Base-by-base conservation (phyloP, 1,140 invertebrate species). In the Venustaconcha ellipsiformis region DNA sequence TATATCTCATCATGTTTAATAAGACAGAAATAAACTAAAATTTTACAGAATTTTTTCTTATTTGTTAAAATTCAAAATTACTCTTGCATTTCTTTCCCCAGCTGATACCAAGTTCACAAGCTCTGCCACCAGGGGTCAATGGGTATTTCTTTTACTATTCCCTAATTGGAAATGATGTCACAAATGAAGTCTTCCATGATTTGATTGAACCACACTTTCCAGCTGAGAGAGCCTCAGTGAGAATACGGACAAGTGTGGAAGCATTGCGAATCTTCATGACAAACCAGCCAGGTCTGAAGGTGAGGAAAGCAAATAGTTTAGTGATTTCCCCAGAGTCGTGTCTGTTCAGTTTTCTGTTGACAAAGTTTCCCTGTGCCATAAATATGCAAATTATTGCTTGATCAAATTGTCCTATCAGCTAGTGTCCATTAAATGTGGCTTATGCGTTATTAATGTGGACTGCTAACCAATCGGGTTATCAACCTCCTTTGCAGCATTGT, bases 71-170 rank as follows among this genome's bases (percentile, higher is more conserved):
- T 62, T 8, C 23, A 12, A 18, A 65, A 72, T 64, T 30, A 55
- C 48, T 14, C 37, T n/a, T 72, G 59, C 18, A 23, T 20, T 17
- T 81, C 74, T 65, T 74, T 67, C 84, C 86, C 70, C 79, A 90
- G 89, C 78, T 90, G 59, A 85, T 89, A 30, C 89, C 89, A 4
- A 87, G 84, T 67, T 82, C 76, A 14, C 74, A 81, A 56, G 78
- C 85, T 13, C 69, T 89, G 37, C 83, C 88, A 20, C 70, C 80
- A 2, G 80, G 77, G 58, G 74, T 77, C 30, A 75, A 48, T 79
- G 89, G 88, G 1, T 92, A 88, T 75, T 90, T 89, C 83, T 92
- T 92, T 75, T 90, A 89, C 78, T 91, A 90, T 78, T 88, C 89
- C 30, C 74, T 92, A 23, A 82, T 92, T 77, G 91, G 90, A 12